A percentile compares a stretch with the other conserved stretches of the same genome.
Conservation (phyloP, 2,797 vertebrate genomes). For the Pelochelys cantorii region DNA sequence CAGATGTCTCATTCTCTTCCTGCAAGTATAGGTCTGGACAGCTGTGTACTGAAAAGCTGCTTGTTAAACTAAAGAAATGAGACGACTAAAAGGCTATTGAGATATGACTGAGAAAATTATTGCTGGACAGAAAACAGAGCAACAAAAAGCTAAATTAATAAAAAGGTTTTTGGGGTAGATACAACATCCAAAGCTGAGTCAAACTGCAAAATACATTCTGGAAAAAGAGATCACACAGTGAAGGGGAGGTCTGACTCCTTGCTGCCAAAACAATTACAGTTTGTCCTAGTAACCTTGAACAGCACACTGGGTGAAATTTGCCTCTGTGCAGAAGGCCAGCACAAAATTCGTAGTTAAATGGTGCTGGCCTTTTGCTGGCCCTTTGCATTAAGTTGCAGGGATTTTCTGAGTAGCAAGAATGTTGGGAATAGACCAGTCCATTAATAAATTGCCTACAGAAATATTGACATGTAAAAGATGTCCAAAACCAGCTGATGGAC, state of each 20-base stretch:
- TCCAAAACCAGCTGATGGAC: not conserved
- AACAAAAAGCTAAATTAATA: not conserved
- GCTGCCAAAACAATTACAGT: not conserved
- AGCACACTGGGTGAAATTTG: not conserved
- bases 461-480: not conserved
- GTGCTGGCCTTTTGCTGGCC: not conserved
- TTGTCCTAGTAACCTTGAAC: not conserved
- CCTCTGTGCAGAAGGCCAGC: not conserved
- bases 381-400: not conserved
- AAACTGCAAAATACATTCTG: not conserved
- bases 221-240: not conserved
- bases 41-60: not conserved
- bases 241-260: not conserved
- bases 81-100: not conserved
- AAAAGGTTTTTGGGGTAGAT: not conserved
- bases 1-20: not conserved
- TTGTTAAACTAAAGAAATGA: not conserved
- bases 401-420: not conserved
- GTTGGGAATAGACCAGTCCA: not conserved
- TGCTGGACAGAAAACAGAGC: not conserved
- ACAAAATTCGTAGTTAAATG: not conserved
- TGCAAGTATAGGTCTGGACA: not conserved
- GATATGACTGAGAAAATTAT: not conserved
- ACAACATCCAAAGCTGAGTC: not conserved
- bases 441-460: not conserved